Conservation (phyloP, 2,888 invertebrate genomes). For the Chloroclystis v-ata region DNA sequence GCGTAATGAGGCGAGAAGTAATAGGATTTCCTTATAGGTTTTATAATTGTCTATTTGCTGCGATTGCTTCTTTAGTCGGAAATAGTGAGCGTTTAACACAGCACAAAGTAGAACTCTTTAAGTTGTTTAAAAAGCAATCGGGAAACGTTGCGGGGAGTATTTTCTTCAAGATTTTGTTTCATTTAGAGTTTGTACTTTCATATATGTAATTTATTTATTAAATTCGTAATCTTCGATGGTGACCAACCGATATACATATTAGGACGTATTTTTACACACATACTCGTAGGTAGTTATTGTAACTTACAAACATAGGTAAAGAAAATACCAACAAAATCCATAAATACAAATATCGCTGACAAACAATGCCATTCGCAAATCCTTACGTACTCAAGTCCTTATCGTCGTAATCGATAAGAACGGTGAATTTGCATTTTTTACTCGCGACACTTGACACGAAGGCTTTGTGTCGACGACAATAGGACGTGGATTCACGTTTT, state of each 20-base stretch:
- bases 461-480: slow-evolving; percentile 59
- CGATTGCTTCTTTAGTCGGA: neutral
- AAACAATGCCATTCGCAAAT: slow-evolving; percentile 10
- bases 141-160: too few species aligned
- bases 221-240: too few species aligned
- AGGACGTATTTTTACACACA: too few species aligned
- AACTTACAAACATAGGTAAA: too few species aligned
- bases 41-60: slow-evolving; percentile 18
- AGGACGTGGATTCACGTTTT: slow-evolving; percentile 52
- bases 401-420: slow-evolving; percentile 19
- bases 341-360: neutral
- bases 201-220: too few species aligned
- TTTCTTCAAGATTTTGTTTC: too few species aligned
- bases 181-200: too few species aligned
- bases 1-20: slow-evolving; percentile 30
- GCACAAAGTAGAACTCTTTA: neutral
- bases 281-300: too few species aligned
- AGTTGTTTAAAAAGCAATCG: neutral
- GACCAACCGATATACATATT: too few species aligned
- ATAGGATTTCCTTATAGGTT: slow-evolving; percentile 26
- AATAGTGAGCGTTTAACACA: neutral
- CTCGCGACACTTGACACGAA: slow-evolving; percentile 58
- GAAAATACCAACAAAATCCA: too few species aligned
- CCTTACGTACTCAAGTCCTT: slow-evolving; percentile 9
- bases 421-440: slow-evolving; percentile 73